Evolutionary conservation across 2,888 invertebrate species (phyloP).

Genomic region (Callyntrura guangdongensis): DNA sequence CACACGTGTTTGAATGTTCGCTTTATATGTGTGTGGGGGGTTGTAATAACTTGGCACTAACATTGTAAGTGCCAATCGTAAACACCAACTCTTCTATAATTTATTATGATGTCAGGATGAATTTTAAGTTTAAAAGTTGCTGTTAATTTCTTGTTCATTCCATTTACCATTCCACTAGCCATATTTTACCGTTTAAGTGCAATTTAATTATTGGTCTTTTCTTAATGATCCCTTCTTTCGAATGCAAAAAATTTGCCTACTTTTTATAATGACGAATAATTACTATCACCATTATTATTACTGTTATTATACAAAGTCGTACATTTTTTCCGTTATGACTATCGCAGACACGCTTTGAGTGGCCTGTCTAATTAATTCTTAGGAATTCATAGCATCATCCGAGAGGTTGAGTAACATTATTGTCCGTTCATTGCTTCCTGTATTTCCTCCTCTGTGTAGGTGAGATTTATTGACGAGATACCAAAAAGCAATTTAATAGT

Average conservation of each 20-base stretch:
- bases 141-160: background rate
- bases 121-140: background rate
- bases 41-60: constrained; percentile 1
- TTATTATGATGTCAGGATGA: background rate
- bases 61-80: background rate
- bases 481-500: background rate
- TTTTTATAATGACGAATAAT: constrained; percentile 24
- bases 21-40: too few species aligned
- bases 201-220: background rate
- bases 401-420: background rate
- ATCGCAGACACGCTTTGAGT: too few species aligned
- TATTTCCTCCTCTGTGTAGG: background rate
- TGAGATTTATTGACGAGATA: constrained; percentile 34
- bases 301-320: constrained; percentile 18
- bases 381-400: too few species aligned
- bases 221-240: constrained; percentile 15
- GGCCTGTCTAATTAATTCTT: background rate
- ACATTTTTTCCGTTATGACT: constrained; percentile 30
- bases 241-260: background rate
- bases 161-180: too few species aligned
- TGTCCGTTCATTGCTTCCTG: constrained; percentile 36
- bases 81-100: background rate
- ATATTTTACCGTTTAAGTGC: background rate
- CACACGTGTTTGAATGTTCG: too few species aligned
- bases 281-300: background rate